Evolutionary conservation across 2,113 vertebrate genomes (phyloP), one percentile per base, ranked within the genome.

Genomic region (Muscicapa adusta): DNA sequence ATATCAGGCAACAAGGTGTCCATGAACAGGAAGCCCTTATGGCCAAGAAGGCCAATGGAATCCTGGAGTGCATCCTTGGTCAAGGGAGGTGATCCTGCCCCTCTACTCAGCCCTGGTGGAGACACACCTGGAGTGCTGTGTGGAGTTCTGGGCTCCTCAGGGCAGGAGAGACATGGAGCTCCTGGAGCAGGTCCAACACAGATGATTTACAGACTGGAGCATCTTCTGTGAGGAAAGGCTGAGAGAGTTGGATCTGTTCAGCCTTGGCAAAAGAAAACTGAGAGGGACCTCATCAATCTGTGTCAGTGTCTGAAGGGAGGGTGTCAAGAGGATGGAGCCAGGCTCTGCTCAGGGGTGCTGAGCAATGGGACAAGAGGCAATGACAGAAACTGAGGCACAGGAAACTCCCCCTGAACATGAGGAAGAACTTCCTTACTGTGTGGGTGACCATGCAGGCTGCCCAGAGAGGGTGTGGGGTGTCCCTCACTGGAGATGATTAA

Each of bases 371-470:
- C 33, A 38, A 24, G 45, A 51, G 33, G 7, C 36, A 28, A 3
- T 1, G 33, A 18, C 18, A 67, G 4, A 60, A 60, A 25, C 7
- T 17, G 68, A 53, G 5, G 38, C 13, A 14, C 24, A 34, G 29
- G 8, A 34, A 40, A 4, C 2, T 74, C 19, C 24, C 8, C 38
- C 53, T 74, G 16, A 81, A 1, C 14, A 18, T 11, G 29, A 47
- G 8, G 24, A 47, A 74, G 6, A 4, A 18, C 11, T 74, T 74
- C 19, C 3, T 60, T 45, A 0, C 6, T 24, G 0, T 29, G 23
- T 19, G 7, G 11, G 28, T 73, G 33, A 60, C 53, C 13, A 8
- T 6, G 10, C 19, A 20, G 23, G 3, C 4, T n/a, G 15, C 2
- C 4, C 61, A 60, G 45, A 34, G 45, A 60, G 16, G 6, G 3